A percentile compares a stretch with the other conserved stretches of the same genome.
phyloP scores from a whole-genome alignment of 2,113 vertebrate genomes.

The Crotalus tigris region DNA sequence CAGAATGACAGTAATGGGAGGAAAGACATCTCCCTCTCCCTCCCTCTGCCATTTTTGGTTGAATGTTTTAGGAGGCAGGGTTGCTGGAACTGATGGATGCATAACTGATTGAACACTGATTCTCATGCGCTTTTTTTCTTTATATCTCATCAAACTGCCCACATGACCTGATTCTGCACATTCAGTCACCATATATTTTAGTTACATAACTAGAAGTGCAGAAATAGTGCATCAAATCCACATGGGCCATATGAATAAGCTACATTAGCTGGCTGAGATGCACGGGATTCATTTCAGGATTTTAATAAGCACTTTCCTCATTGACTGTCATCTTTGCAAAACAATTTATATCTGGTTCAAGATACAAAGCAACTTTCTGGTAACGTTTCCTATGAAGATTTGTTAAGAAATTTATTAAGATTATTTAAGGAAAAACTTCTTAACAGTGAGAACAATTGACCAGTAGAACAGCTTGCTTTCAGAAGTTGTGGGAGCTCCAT shows the following conservation, averaged over 20 bases:
- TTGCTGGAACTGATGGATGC: background rate
- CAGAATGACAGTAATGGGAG: background rate
- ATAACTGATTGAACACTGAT: background rate
- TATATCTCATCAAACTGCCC: background rate
- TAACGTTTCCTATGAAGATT: background rate
- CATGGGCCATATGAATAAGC: background rate
- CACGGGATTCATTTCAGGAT: background rate
- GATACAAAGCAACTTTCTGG: background rate
- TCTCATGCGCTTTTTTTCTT: background rate
- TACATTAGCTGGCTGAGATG: background rate
- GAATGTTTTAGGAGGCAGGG: background rate
- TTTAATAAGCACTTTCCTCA: background rate
- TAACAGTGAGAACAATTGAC: too few species aligned
- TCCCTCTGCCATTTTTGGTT: background rate
- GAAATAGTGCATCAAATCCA: background rate
- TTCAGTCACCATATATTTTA: background rate
- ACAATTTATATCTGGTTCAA: background rate
- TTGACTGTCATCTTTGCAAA: background rate
- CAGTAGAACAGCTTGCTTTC: too few species aligned
- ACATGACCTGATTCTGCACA: background rate
- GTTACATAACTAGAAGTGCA: background rate
- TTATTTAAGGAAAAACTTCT: too few species aligned
- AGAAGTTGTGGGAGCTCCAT: too few species aligned
- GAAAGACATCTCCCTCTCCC: background rate
- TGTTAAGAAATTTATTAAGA: background rate